phyloP scores from a whole-genome alignment of 2,888 invertebrate species.

The Dryobota labecula region DNA sequence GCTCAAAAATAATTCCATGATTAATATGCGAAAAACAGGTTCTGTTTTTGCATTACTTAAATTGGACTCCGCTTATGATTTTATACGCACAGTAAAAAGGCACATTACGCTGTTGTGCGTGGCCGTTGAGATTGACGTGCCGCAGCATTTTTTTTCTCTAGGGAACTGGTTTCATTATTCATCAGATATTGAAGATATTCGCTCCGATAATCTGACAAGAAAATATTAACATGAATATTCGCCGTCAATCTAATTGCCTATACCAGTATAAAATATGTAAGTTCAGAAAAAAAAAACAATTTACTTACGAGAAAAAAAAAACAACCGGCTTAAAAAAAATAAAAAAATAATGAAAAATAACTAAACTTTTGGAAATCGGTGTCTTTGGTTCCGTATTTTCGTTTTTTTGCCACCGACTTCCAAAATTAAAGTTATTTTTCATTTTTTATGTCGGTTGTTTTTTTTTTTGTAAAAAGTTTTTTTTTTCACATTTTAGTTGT shows the following conservation, averaged over 20 bases:
- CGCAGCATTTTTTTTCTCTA: neutral
- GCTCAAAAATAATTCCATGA: constrained; percentile 33
- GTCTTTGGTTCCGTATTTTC: too few relatives aligned
- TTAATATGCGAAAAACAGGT: constrained; percentile 38
- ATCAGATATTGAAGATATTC: constrained; percentile 11
- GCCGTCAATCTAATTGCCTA: neutral
- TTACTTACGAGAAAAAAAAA: too few relatives aligned
- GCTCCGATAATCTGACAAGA: neutral
- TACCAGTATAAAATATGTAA: neutral
- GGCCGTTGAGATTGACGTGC: constrained; percentile 18
- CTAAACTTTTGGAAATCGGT: too few relatives aligned
- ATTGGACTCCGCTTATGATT: constrained; percentile 19
- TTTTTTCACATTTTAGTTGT: too few relatives aligned
- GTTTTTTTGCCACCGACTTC: too few relatives aligned
- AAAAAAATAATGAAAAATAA: too few relatives aligned
- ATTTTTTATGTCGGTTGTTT: too few relatives aligned
- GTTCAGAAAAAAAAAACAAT: neutral
- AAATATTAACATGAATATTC: neutral
- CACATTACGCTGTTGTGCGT: neutral
- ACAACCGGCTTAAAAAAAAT: too few relatives aligned
- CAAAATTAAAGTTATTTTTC: too few relatives aligned
- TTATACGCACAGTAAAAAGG: constrained; percentile 28
- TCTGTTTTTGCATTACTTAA: constrained; percentile 28
- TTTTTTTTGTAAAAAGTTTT: too few relatives aligned
- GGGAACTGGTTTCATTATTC: constrained; percentile 11